A percentile compares a stretch with the other conserved stretches of the same genome.
phyloP scores from a whole-genome alignment of 1,140 invertebrate species.

The Pissodes strobi region DNA sequence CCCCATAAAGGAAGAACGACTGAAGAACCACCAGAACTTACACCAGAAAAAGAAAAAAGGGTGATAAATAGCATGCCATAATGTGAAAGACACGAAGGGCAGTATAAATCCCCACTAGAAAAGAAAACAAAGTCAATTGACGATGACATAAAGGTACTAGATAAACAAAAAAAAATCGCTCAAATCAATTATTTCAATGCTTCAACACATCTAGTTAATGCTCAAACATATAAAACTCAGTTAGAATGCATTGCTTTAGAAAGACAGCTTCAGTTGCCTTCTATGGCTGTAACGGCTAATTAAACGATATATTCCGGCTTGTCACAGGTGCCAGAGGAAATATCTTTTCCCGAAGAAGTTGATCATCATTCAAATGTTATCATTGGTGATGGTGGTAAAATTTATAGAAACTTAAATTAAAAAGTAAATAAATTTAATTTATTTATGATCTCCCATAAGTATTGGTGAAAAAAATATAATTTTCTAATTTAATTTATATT shows the following conservation, averaged over 20 bases:
- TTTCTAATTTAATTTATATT: not conserved
- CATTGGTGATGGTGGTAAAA: not conserved
- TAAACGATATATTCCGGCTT: too few relatives aligned
- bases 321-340: not conserved
- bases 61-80: not conserved
- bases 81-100: conserved; percentile 1
- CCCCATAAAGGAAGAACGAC: conserved; percentile 4
- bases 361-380: not conserved
- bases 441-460: not conserved
- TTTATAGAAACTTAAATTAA: not conserved
- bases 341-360: not conserved
- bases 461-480: not conserved
- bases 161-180: conserved; percentile 7
- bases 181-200: conserved; percentile 7
- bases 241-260: too few relatives aligned
- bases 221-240: too few relatives aligned
- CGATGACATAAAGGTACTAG: conserved; percentile 4
- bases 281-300: too few relatives aligned
- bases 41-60: too few relatives aligned
- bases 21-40: conserved; percentile 16
- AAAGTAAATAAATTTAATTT: not conserved
- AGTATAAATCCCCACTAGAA: not conserved
- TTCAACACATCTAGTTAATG: too few relatives aligned
- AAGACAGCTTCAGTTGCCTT: not conserved
- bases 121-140: conserved; percentile 2